Base-by-base conservation (phyloP, 1,140 invertebrate species). In the Plectrocnemia conspersa region DNA sequence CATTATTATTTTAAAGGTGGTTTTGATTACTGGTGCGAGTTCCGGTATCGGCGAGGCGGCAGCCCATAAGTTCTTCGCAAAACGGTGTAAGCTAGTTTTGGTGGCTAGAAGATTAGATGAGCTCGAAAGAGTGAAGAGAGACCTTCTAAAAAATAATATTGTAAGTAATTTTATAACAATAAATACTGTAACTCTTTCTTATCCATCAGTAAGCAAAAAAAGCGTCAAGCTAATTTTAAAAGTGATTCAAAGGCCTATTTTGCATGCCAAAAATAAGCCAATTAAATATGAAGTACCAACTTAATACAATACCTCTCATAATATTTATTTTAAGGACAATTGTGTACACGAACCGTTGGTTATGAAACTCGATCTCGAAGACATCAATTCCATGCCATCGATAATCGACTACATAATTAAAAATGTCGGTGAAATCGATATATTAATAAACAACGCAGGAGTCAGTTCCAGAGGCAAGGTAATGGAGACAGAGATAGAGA, bases 381-480 rank as follows among this genome's bases (percentile, higher is more conserved):
- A 95, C 62, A 64, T 89, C 2, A 76, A 83, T 44, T 69, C 73
- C 21, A 68, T 95, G 29, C 74, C 79, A 21, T 58, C 64, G 21
- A 80, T 84, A 70, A 79, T 86, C 0, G 65, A 77, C 50, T 82
- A 85, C 63, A 81, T 86, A 21, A 59, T 89, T 59, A 70, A 74
- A 13, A 75, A 81, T 29, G 84, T 86, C 75, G 88, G 84, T 6
- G 71, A 79, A 52, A 82, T 97, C 54, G 93, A 97, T 75, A 86
- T 97, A 65, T 70, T 97, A 2, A 82, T 97, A 15, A 96, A 97
- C 68, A 97, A 97, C 81, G 93, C 88, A 41, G 94, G 94, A 1
- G 80, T 94, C 42, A 89, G 88, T 38, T 84, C 87, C 60, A 74
- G 95, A 65, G 92, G 92, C 4, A 77, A 81, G 62, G 83, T 89